A percentile compares a stretch with the other conserved stretches of the same genome.
These are phyloP conservation scores for Rissa tridactyla DNA, from an alignment of 2,113 vertebrate species.

Conservation along the genomic window DNA sequence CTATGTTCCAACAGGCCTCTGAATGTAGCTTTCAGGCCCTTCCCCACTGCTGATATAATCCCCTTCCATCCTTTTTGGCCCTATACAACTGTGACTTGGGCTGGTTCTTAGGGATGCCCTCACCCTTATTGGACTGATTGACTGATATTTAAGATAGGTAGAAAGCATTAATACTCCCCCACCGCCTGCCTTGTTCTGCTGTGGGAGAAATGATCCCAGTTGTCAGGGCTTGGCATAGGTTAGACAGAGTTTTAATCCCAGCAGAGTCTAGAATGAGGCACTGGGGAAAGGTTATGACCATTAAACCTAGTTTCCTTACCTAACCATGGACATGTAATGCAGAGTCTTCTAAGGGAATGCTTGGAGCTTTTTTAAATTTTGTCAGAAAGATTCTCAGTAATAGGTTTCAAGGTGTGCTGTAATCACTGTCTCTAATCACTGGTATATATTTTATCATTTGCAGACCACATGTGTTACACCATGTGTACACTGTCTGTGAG, in stretches of 20 bases:
- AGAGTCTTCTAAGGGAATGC: not conserved
- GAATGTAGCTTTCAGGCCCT: conserved; percentile 11
- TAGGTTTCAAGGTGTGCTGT: not conserved
- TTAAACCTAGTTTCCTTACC: not conserved
- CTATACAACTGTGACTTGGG: not conserved
- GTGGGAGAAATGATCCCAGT: not conserved
- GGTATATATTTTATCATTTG: not conserved
- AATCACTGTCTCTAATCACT: not conserved
- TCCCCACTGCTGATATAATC: not conserved
- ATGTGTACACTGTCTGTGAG: not conserved
- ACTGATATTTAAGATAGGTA: not conserved
- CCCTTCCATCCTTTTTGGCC: not conserved
- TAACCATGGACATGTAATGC: not conserved
- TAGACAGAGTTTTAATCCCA: not conserved
- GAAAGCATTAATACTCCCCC: not conserved
- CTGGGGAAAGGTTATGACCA: not conserved
- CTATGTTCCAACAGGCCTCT: not conserved
- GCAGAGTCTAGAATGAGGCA: not conserved
- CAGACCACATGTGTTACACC: not conserved
- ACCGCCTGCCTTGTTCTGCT: not conserved
- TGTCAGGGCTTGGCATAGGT: not conserved
- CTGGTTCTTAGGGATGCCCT: not conserved
- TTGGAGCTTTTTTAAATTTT: not conserved
- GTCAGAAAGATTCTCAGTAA: not conserved
- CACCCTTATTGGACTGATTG: not conserved